phyloP scores from a whole-genome alignment of 1,140 invertebrate species.

The Ceratina australensis region DNA sequence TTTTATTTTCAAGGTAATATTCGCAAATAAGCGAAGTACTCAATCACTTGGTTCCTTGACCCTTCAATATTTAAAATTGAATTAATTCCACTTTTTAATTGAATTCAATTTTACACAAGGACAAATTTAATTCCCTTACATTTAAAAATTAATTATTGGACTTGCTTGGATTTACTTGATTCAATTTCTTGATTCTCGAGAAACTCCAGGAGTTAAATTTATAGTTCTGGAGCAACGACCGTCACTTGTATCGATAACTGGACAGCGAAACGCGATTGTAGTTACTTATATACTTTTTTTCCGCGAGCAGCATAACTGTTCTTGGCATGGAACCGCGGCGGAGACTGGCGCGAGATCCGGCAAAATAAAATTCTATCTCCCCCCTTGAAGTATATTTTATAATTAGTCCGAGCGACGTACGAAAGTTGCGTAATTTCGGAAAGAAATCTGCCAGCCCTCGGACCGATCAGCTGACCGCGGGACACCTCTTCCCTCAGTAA shows the following conservation, averaged over 20 bases:
- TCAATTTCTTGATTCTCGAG: too few relatives aligned
- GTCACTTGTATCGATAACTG: not conserved
- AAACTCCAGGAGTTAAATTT: too few relatives aligned
- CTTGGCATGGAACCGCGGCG: conserved; percentile 24
- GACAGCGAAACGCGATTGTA: not conserved
- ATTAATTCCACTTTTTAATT: too few relatives aligned
- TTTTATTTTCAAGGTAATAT: conserved; percentile 61
- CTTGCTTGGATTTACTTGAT: too few relatives aligned
- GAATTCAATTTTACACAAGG: too few relatives aligned
- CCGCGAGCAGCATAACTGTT: conserved; percentile 17
- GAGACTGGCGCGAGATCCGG: conserved; percentile 40
- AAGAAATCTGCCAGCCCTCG: conserved; percentile 57
- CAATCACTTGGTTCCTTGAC: not conserved
- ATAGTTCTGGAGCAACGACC: not conserved
- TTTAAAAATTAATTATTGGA: too few relatives aligned
- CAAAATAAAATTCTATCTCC: conserved; percentile 52
- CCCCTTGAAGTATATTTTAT: conserved; percentile 63
- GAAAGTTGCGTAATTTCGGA: conserved; percentile 69
- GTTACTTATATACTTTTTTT: not conserved
- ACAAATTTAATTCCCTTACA: too few relatives aligned
- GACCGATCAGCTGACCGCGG: conserved; percentile 59
- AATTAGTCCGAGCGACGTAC: conserved; percentile 64
- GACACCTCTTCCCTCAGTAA: conserved; percentile 11
- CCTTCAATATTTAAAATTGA: not conserved
- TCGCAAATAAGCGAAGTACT: not conserved